Percentiles rank a stretch among this genome's conserved stretches.
Conservation (phyloP, 1,140 invertebrate species). For the Chymomyza costata region DNA sequence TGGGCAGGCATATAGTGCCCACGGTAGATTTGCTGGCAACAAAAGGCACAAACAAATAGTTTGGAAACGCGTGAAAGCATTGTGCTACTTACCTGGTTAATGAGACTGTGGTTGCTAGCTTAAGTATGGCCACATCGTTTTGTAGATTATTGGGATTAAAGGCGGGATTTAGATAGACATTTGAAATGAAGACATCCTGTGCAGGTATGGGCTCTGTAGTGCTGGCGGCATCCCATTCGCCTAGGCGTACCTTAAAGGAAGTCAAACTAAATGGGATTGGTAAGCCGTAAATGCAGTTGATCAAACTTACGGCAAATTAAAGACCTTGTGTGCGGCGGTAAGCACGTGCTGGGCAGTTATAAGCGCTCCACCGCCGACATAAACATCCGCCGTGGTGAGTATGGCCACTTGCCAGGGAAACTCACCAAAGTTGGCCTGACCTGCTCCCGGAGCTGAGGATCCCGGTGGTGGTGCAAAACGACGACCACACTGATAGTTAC, state of each 20-base stretch:
- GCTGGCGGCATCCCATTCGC: slow-evolving; percentile 82
- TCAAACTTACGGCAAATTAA: slow-evolving; percentile 78
- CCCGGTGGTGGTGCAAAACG: slow-evolving; percentile 61
- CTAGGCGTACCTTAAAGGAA: slow-evolving; percentile 79
- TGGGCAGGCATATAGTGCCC: slow-evolving; percentile 82
- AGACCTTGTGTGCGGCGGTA: slow-evolving; percentile 83
- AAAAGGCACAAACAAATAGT: no score
- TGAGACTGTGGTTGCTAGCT: slow-evolving; percentile 78
- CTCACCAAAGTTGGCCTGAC: slow-evolving; percentile 62
- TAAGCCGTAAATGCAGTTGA: background rate
- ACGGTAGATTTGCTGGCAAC: slow-evolving; percentile 81
- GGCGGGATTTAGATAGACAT: slow-evolving; percentile 80
- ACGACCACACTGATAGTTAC: slow-evolving; percentile 63
- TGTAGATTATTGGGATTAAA: slow-evolving; percentile 81
- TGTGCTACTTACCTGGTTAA: slow-evolving; percentile 64
- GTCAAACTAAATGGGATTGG: slow-evolving; percentile 31
- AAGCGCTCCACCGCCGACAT: slow-evolving; percentile 82
- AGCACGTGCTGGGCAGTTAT: slow-evolving; percentile 80
- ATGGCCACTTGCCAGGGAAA: slow-evolving; percentile 76
- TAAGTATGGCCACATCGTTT: slow-evolving; percentile 83
- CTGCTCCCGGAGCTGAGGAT: slow-evolving; percentile 26
- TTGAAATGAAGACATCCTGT: slow-evolving; percentile 78
- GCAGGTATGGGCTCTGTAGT: slow-evolving; percentile 79
- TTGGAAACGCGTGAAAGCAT: slow-evolving; percentile 40
- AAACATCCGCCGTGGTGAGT: slow-evolving; percentile 77